Evolutionary conservation across 2,113 vertebrate species (phyloP).

Genomic region (Electrona antarctica): DNA sequence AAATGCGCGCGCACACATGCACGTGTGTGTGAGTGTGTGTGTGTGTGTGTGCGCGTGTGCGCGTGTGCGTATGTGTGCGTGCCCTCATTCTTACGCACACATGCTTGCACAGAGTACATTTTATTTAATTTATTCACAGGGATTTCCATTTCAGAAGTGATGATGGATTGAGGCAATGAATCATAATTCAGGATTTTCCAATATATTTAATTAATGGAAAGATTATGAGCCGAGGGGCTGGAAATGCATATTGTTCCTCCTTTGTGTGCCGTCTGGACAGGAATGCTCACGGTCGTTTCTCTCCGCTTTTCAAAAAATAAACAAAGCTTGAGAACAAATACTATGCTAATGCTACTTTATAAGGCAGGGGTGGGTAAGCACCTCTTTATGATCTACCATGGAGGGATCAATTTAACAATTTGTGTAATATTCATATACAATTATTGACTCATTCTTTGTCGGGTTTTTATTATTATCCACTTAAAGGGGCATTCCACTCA

Average conservation of each 20-base stretch:
- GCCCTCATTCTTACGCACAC: neutral
- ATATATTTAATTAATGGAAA: slow-evolving; percentile 64
- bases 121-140: slow-evolving; percentile 44
- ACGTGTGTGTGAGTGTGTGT: neutral
- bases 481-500: no score
- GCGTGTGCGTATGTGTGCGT: neutral
- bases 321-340: no score
- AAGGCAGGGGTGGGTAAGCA: no score
- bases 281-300: no score
- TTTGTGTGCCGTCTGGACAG: neutral
- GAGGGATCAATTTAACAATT: no score
- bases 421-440: no score
- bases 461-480: neutral
- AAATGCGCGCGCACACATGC: neutral
- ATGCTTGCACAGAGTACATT: neutral
- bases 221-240: slow-evolving; percentile 36
- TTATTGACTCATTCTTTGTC: neutral
- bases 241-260: neutral
- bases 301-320: no score
- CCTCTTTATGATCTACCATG: no score
- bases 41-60: neutral
- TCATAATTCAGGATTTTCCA: slow-evolving; percentile 57
- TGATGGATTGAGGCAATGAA: slow-evolving; percentile 65
- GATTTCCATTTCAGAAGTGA: slow-evolving; percentile 49
- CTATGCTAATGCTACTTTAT: no score